Evolutionary conservation across 2,113 vertebrate species (phyloP).

Genomic region (Spilogale gracilis): DNA sequence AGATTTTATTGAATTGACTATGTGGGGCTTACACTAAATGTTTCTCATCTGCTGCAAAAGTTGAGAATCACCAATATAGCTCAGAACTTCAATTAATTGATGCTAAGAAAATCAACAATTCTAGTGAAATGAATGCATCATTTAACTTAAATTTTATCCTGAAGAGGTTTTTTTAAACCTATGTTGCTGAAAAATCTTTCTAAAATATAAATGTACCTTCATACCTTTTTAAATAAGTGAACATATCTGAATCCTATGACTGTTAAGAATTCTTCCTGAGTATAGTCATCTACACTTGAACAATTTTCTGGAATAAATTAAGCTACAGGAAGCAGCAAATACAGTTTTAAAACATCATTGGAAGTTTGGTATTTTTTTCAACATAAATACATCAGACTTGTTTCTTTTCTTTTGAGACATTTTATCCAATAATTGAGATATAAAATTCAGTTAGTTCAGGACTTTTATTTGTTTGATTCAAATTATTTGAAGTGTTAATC

Average conservation of each 20-base stretch:
- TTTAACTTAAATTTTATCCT: not conserved
- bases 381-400: not conserved
- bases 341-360: not conserved
- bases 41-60: not conserved
- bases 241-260: not conserved
- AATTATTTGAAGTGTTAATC: not conserved
- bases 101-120: not conserved
- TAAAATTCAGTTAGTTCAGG: not conserved
- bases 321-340: not conserved
- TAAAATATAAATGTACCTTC: not conserved
- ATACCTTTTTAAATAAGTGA: not conserved
- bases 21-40: not conserved
- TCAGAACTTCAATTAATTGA: not conserved
- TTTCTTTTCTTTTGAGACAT: not conserved
- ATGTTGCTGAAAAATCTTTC: not conserved
- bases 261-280: not conserved
- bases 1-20: not conserved
- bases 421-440: not conserved
- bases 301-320: not conserved
- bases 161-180: not conserved
- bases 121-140: not conserved
- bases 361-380: not conserved
- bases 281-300: not conserved
- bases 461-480: conserved; percentile 22
- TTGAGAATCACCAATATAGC: not conserved